phyloP scores from a whole-genome alignment of 2,113 vertebrate genomes.

The Indicator indicator region DNA sequence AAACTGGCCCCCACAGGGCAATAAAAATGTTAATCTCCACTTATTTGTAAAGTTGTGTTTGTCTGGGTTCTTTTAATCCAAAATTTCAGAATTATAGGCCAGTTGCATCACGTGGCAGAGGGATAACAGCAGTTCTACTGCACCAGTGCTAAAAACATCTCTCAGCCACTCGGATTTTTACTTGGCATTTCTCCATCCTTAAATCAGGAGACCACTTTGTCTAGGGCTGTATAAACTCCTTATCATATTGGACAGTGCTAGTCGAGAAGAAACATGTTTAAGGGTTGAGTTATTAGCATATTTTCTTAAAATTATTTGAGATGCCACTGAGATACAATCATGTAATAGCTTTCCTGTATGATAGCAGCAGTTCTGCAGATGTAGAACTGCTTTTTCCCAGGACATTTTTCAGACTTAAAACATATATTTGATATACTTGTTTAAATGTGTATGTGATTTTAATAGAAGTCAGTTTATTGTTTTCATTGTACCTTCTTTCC shows the following conservation, averaged over 20 bases:
- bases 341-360: not conserved
- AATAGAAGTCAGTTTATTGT: not conserved
- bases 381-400: not conserved
- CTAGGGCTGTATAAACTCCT: not conserved
- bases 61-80: accelerated
- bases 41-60: not conserved
- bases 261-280: not conserved
- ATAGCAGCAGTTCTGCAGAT: not conserved
- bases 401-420: not conserved
- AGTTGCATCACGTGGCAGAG: not conserved
- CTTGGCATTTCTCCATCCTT: not conserved
- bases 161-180: not conserved
- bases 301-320: not conserved
- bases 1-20: not conserved
- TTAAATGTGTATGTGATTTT: not conserved
- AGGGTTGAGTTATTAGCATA: not conserved
- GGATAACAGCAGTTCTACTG: not conserved
- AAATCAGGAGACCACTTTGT: not conserved
- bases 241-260: not conserved
- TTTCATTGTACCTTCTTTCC: not conserved
- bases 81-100: not conserved
- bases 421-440: accelerated
- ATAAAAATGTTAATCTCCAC: not conserved
- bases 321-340: not conserved
- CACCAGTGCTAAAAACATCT: not conserved